Base-by-base conservation (phyloP, 2,888 invertebrate genomes). In the Hydrotaea cyrtoneurina region DNA sequence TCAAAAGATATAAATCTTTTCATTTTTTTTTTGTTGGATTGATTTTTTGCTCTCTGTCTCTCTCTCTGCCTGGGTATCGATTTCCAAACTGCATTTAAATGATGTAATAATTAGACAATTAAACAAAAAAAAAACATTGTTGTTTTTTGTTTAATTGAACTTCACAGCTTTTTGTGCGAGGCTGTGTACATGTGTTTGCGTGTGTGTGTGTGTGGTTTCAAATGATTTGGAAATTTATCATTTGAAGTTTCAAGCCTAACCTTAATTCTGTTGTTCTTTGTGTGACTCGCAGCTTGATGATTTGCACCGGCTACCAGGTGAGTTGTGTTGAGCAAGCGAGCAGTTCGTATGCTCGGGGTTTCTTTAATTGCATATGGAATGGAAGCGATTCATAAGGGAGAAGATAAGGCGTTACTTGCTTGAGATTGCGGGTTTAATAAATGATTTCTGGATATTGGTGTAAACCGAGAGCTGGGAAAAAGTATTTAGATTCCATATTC, bases 31-130 rank as follows among this genome's bases (percentile, higher is more conserved):
- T 53, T 66, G 31, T 77, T 15, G 19, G n/a, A n/a, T n/a, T 66
- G 19, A 21, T n/a, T 50, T 64, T 53, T 53, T 55, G 57, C 46
- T 55, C 57, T 43, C 73, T 46, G 64, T 64, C 55, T 21, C n/a
- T n/a, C n/a, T 31, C 31, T 66, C 59, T 73, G 2, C 62, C 46
- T 72, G n/a, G 0, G 64, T 59, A 2, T 71, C 19, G 50, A 50
- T 11, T 50, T 19, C 73, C 17, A 39, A 57, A 50, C 17, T 55
- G 39, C 26, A 46, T 55, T 55, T 17, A 73, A n/a, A 71, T 82
- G 72, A 75, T 78, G 82, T 53, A 82, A 80, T 80, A 76, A 79
- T 83, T 80, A 76, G 76, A 73, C 39, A 39, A 17, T 53, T 1
- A 64, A 31, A 10, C 10, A 36, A 36, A 15, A 43, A 19, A n/a